phyloP scores from a whole-genome alignment of 2,113 vertebrate genomes.

The Thryonomys swinderianus region DNA sequence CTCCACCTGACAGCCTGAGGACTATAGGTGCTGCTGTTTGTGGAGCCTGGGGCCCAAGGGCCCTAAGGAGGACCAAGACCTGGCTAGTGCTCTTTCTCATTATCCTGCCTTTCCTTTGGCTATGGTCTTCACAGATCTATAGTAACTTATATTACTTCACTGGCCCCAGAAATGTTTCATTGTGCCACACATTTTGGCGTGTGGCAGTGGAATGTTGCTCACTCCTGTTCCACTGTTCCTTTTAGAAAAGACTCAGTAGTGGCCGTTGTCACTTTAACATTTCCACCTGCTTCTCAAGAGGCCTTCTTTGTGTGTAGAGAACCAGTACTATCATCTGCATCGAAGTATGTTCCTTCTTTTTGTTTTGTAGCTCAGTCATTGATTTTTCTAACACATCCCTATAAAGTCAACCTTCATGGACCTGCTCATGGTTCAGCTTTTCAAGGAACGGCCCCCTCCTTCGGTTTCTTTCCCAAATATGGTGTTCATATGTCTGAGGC shows the following conservation, averaged over 20 bases:
- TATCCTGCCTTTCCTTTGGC: neutral
- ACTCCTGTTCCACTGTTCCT: neutral
- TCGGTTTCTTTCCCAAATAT: slow-evolving; percentile 29
- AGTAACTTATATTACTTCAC: neutral
- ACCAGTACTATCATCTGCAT: neutral
- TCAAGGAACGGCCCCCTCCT: neutral
- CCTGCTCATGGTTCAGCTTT: neutral
- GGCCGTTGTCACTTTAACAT: neutral
- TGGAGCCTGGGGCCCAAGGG: neutral
- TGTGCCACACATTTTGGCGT: neutral
- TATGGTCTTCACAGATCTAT: neutral
- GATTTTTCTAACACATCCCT: neutral
- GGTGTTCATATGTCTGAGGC: neutral
- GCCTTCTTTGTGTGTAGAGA: neutral
- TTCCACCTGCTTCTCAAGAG: neutral
- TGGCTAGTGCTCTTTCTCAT: neutral
- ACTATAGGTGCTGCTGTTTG: neutral
- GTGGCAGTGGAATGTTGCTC: neutral
- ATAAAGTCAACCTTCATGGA: neutral
- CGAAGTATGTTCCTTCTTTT: neutral
- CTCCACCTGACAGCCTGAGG: neutral
- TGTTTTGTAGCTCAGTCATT: neutral
- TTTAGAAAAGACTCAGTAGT: neutral
- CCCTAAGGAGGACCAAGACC: neutral
- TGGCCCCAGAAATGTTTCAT: neutral